Base-by-base conservation (phyloP, 2,888 invertebrate genomes). In the Zootermopsis nevadensis region DNA sequence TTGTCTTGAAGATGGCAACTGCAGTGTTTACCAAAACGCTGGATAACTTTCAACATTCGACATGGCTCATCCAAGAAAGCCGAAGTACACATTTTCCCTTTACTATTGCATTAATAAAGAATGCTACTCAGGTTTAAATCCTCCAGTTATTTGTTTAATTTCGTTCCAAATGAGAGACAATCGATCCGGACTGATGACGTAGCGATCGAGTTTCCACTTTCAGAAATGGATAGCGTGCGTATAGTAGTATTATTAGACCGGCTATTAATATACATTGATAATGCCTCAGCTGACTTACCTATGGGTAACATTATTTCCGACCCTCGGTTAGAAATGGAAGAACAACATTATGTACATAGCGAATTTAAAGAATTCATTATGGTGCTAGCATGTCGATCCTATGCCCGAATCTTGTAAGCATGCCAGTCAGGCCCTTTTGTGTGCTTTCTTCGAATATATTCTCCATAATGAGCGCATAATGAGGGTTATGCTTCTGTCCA, bases 181-280 rank as follows among this genome's bases (percentile, higher is more conserved):
- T 60, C 60, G 60, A 60, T 60, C 15, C 60, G n/a, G 27, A n/a
- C 7, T n/a, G 60, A 60, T 60, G 60, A 60, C 60, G 60, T 60
- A 8, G 8, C 4, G 12, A 60, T n/a, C 19, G n/a, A n/a, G 27
- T n/a, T 55, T 27, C 60, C 60, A 60, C 48, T 48, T 48, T 48
- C 19, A 48, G 48, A 19, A 27, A 60, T n/a, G 10, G 60, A 27
- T n/a, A 60, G 60, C 27, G 60, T 60, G 60, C 27, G 27, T 60
- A 4, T 8, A 60, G 60, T 6, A 60, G 60, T 60, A 60, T 60
- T 60, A n/a, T n/a, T 60, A 60, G 60, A n/a, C 60, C 27, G 12
- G 60, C 27, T 60, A 60, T 60, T 60, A 60, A 60, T 60, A 60
- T n/a, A n/a, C n/a, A 60, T 60, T n/a, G 60, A 60, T 60, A 60